Conservation (phyloP, 2,113 vertebrate species). For the Dascyllus trimaculatus region DNA sequence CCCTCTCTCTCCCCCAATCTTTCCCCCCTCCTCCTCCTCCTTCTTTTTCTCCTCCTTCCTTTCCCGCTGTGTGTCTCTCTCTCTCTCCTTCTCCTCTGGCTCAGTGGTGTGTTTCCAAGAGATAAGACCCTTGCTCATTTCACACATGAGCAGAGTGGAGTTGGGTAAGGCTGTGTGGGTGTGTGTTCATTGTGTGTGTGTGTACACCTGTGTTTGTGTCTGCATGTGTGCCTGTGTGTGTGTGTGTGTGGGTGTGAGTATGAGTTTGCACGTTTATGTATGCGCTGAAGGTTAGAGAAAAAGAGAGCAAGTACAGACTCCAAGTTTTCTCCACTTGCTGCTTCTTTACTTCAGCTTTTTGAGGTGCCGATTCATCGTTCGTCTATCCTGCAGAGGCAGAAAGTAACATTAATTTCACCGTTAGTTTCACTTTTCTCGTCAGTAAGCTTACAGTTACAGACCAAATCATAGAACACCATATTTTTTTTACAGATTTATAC, state of each 20-base stretch:
- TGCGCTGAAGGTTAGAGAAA: constrained; percentile 61
- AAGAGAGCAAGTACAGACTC: constrained; percentile 55
- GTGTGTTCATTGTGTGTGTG: constrained; percentile 34
- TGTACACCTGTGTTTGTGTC: constrained; percentile 20
- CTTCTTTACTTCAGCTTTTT: constrained; percentile 50
- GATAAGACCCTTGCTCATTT: constrained; percentile 88
- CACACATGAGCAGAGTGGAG: constrained; percentile 86
- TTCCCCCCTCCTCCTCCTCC: constrained; percentile 20
- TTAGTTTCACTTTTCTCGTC: constrained; percentile 23
- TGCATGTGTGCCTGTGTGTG: constrained; percentile 14
- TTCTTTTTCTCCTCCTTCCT: constrained; percentile 40
- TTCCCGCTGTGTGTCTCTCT: constrained; percentile 71
- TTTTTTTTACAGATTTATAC: neutral
- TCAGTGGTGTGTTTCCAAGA: constrained; percentile 88
- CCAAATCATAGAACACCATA: neutral
- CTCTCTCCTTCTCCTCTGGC: constrained; percentile 84
- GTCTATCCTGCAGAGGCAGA: constrained; percentile 29
- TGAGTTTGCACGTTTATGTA: constrained; percentile 47
- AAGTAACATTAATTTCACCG: constrained; percentile 29
- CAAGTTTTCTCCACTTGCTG: constrained; percentile 67
- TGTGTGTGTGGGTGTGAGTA: no score
- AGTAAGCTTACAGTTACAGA: constrained; percentile 16
- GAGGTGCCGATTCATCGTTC: constrained; percentile 59
- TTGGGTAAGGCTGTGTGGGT: constrained; percentile 57
- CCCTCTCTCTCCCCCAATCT: constrained; percentile 31